Evolutionary conservation across 1,140 invertebrate genomes (phyloP).

Genomic region (Agrilus planipennis): DNA sequence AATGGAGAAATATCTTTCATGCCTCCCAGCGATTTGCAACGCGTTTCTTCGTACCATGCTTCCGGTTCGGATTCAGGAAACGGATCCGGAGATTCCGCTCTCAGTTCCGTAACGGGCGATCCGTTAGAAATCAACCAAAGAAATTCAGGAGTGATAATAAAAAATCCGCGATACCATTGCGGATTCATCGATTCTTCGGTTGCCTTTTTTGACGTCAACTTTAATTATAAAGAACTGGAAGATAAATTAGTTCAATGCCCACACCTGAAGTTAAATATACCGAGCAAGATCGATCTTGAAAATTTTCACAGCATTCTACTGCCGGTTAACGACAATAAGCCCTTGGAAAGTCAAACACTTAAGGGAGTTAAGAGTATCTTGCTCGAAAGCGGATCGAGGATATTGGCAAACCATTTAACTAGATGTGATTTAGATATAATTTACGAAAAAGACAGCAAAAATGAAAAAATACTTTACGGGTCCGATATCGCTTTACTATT

Average conservation of each 20-base stretch:
- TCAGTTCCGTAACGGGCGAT: constrained; percentile 52
- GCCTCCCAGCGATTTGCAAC: constrained; percentile 31
- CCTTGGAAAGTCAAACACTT: constrained; percentile 71
- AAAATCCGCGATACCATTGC: constrained; percentile 42
- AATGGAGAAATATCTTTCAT: constrained; percentile 15
- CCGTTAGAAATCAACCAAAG: constrained; percentile 36
- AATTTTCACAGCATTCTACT: constrained; percentile 67
- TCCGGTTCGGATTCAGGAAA: constrained; percentile 80
- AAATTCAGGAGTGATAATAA: constrained; percentile 42
- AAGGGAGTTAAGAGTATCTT: constrained; percentile 68
- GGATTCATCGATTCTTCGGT: constrained; percentile 43
- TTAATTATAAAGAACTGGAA: constrained; percentile 49
- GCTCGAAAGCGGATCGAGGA: constrained; percentile 62
- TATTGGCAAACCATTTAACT: constrained; percentile 78
- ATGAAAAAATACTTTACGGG: constrained; percentile 26
- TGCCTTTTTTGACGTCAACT: constrained; percentile 47
- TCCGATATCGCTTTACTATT: constrained; percentile 68
- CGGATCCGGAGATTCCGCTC: constrained; percentile 69
- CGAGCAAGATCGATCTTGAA: constrained; percentile 65
- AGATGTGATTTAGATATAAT: constrained; percentile 66
- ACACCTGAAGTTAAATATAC: constrained; percentile 43
- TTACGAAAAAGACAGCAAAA: constrained; percentile 39
- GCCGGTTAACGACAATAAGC: constrained; percentile 68
- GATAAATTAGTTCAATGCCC: constrained; percentile 48
- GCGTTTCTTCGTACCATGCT: constrained; percentile 56